These are phyloP conservation scores for Argyrosomus regius DNA, from an alignment of 2,797 vertebrate genomes.

Conservation along the genomic window DNA sequence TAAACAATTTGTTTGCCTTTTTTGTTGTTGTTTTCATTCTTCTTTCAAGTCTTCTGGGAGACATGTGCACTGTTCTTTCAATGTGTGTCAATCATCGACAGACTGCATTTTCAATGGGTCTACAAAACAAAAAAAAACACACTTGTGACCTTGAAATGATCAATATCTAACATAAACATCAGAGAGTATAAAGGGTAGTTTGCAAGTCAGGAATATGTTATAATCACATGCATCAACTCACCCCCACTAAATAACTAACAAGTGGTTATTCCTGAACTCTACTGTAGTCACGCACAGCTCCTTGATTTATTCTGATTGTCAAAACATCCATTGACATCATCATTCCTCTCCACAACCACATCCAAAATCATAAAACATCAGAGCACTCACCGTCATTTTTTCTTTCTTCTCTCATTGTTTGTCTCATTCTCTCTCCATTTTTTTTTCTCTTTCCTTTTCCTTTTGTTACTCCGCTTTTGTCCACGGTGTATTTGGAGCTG, in stretches of 20 bases:
- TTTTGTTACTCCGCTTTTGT: not conserved
- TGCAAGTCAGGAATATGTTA: conserved; percentile 47
- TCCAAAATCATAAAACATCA: conserved; percentile 63
- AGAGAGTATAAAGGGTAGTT: conserved; percentile 3
- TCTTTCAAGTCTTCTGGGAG: not conserved
- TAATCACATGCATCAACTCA: conserved; percentile 41
- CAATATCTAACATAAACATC: not conserved
- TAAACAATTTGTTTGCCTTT: not conserved
- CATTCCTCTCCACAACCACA: conserved; percentile 48
- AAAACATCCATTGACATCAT: conserved; percentile 63
- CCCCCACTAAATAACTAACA: conserved; percentile 20
- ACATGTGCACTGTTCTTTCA: not conserved
- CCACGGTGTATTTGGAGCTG: conserved; percentile 30
- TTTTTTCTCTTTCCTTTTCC: not conserved
- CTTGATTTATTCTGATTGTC: conserved; percentile 66
- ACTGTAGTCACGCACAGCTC: conserved; percentile 26
- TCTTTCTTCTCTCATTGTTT: conserved; percentile 32
- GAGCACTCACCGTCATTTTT: conserved; percentile 20
- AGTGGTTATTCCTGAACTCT: conserved; percentile 32
- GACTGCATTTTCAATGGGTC: conserved; percentile 3
- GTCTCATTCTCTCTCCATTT: conserved; percentile 19
- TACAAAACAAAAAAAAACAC: not conserved
- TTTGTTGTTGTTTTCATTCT: conserved; percentile 3
- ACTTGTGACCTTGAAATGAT: conserved; percentile 7
- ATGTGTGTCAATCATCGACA: not conserved